Conservation (phyloP, 2,797 vertebrate species). For the Orestias chungarensis region DNA sequence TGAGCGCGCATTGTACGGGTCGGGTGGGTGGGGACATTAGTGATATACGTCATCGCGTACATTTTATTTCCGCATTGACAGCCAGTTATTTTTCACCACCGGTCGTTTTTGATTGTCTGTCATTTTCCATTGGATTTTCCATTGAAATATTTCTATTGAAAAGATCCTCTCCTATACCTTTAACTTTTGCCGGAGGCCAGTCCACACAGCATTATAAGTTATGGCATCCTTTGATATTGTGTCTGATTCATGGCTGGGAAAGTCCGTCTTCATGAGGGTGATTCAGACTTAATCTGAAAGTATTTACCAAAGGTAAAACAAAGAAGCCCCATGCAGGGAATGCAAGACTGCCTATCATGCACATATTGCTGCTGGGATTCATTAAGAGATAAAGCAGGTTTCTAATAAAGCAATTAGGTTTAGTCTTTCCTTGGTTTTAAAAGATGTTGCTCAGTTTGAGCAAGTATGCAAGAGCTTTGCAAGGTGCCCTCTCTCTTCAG, state of each 20-base stretch:
- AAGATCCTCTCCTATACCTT: too few species aligned
- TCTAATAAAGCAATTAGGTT: constrained; percentile 3
- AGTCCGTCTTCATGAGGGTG: constrained; percentile 25
- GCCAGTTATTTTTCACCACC: too few species aligned
- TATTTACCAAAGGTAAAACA: not conserved
- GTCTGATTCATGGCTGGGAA: constrained; percentile 43
- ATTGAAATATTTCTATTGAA: too few species aligned
- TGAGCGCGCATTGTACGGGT: too few species aligned
- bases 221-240: not conserved
- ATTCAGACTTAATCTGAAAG: constrained; percentile 25
- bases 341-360: constrained; percentile 6
- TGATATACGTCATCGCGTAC: too few species aligned
- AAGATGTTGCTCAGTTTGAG: constrained; percentile 20
- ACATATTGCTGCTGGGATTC: constrained; percentile 1
- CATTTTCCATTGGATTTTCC: too few species aligned
- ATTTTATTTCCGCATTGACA: too few species aligned
- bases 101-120: too few species aligned
- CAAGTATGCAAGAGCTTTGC: constrained; percentile 2
- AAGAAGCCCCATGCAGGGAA: constrained; percentile 1
- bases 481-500: constrained; percentile 25
- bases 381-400: not conserved
- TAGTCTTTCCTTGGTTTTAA: not conserved
- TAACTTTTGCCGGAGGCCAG: not conserved
- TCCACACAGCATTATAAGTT: not conserved
- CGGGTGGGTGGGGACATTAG: too few species aligned